phyloP scores from a whole-genome alignment of 2,113 vertebrate species.

The Python bivittatus region DNA sequence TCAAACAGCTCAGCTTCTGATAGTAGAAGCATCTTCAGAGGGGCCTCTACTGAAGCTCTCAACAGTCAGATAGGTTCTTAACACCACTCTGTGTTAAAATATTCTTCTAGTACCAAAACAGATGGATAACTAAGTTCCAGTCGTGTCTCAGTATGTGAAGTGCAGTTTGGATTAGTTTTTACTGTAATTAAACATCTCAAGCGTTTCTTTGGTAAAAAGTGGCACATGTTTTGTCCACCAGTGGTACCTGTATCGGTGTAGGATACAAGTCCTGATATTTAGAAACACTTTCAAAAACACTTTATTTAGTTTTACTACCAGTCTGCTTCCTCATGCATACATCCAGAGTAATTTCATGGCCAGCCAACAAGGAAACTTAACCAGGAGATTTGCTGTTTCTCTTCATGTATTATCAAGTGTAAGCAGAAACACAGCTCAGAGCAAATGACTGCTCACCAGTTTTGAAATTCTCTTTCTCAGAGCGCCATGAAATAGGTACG shows the following conservation, averaged over 20 bases:
- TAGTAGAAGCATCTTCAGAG: background rate
- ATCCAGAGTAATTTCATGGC: background rate
- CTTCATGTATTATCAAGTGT: background rate
- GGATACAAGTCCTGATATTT: background rate
- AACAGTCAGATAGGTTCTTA: background rate
- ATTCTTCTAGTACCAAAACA: background rate
- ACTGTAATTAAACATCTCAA: background rate
- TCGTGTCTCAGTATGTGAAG: background rate
- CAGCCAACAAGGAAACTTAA: background rate
- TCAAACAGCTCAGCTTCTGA: background rate
- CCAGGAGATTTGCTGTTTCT: background rate
- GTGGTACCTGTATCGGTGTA: no score
- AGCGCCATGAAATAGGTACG: background rate
- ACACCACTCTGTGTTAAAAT: background rate
- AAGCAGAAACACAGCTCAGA: background rate
- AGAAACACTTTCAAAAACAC: background rate
- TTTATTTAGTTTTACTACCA: background rate
- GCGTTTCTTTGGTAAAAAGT: background rate
- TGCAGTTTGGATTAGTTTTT: background rate
- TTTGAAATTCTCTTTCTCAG: background rate
- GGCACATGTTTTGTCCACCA: background rate
- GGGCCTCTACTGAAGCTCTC: background rate
- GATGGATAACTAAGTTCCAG: background rate
- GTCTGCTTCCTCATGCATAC: background rate
- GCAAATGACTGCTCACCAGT: background rate